Evolutionary conservation across 2,797 vertebrate genomes (phyloP).

Genomic region (Lutjanus argentimaculatus): DNA sequence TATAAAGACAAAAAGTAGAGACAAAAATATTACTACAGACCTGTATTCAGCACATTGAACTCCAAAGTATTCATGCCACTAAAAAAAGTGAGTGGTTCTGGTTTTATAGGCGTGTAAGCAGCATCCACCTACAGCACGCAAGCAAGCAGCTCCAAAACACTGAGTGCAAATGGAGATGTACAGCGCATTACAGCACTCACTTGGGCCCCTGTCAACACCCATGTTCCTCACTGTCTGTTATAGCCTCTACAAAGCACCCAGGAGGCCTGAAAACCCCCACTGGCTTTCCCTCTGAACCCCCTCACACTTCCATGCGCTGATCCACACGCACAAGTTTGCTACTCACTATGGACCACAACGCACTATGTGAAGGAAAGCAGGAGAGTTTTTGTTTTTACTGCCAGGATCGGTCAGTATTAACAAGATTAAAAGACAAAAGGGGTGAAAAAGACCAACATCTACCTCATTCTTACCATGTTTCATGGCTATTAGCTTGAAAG

Average conservation of each 20-base stretch:
- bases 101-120: conserved; percentile 32
- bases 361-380: conserved; percentile 5
- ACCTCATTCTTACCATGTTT: conserved; percentile 34
- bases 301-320: conserved; percentile 49
- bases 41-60: background rate
- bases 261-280: conserved; percentile 58
- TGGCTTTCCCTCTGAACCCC: conserved; percentile 58
- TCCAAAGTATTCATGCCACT: background rate
- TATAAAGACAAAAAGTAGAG: background rate
- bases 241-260: conserved; percentile 68
- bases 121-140: conserved; percentile 43
- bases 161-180: conserved; percentile 81
- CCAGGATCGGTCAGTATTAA: conserved; percentile 57
- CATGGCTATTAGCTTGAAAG: conserved; percentile 60
- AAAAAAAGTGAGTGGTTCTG: background rate
- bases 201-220: conserved; percentile 83
- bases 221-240: conserved; percentile 83
- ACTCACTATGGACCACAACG: conserved; percentile 42
- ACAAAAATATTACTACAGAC: background rate
- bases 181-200: conserved; percentile 80
- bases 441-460: conserved; percentile 33
- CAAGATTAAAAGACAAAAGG: conserved; percentile 47
- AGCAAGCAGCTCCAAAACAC: conserved; percentile 57
- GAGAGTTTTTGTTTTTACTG: conserved; percentile 65
- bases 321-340: conserved; percentile 40